Evolutionary conservation across 2,113 vertebrate species (phyloP), one percentile per base, ranked within the genome.

Genomic region (Cichladusa arquata): DNA sequence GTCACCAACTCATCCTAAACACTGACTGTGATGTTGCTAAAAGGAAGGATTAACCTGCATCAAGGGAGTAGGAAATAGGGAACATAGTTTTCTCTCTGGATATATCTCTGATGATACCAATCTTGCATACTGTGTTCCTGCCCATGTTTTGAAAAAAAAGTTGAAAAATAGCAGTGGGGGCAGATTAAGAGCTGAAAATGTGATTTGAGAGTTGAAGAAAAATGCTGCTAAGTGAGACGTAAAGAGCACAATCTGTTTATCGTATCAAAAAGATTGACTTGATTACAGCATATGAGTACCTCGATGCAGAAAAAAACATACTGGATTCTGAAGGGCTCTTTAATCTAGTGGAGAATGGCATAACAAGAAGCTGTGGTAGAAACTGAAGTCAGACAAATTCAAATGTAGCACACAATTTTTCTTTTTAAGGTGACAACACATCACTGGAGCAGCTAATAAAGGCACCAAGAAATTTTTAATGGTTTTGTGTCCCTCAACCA

Each of bases 181-280:
- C 38, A 95, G 77, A 87, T 72, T 64, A 94, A 70, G 48, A 93
- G 66, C 83, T 87, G 83, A 84, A 93, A 95, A 93, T 84, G 61
- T 79, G 83, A 86, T 92, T 71, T 81, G 69, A 93, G 91, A 86
- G 81, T 47, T 84, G 69, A 78, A 91, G 76, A 93, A 92, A 95
- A 93, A 92, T 89, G 70, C 25, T 89, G 50, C 86, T 86, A 88
- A 95, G 64, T 86, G 86, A 95, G 69, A 74, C 25, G 53, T 93
- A 73, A 93, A 93, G 89, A 95, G 81, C 93, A 95, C 69, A 79
- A 69, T 93, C 95, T 93, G 86, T 95, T 97, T 96, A 94, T 88
- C 38, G 0, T 56, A 91, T 96, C 81, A 85, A 85, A 95, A 95
- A 89, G 91, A 91, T 91, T 95, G 72, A 85, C 80, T 93, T 95